Evolutionary conservation across 2,113 vertebrate species (phyloP).

Genomic region (Trogon surrucura): DNA sequence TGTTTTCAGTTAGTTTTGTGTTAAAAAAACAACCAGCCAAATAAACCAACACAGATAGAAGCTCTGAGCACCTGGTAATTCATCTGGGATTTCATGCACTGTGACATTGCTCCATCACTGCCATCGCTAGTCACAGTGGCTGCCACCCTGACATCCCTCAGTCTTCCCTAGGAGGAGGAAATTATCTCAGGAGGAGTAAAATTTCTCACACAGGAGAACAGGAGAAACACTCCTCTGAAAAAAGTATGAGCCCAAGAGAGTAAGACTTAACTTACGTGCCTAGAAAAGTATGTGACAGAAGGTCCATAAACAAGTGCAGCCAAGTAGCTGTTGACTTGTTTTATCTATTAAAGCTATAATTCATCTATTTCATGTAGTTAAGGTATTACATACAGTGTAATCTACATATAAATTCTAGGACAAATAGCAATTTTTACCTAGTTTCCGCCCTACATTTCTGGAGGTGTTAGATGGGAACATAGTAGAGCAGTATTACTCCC

Average conservation of each 20-base stretch:
- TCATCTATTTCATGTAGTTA: neutral
- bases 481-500: neutral
- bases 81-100: neutral
- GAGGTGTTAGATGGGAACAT: neutral
- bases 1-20: neutral
- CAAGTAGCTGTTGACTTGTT: neutral
- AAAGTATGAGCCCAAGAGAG: neutral
- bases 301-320: neutral
- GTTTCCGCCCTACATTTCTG: neutral
- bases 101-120: neutral
- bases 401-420: neutral
- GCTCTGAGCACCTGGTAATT: neutral
- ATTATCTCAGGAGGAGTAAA: neutral
- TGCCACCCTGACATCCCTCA: neutral
- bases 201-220: neutral
- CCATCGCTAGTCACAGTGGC: neutral
- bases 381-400: neutral
- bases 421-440: neutral
- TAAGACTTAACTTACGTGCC: neutral
- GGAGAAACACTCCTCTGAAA: neutral
- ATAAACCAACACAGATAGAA: neutral
- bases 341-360: neutral
- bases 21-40: neutral
- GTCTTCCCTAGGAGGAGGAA: neutral
- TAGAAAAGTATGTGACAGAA: neutral